phyloP scores from a whole-genome alignment of 2,888 invertebrate genomes.

The Euproctis similis region DNA sequence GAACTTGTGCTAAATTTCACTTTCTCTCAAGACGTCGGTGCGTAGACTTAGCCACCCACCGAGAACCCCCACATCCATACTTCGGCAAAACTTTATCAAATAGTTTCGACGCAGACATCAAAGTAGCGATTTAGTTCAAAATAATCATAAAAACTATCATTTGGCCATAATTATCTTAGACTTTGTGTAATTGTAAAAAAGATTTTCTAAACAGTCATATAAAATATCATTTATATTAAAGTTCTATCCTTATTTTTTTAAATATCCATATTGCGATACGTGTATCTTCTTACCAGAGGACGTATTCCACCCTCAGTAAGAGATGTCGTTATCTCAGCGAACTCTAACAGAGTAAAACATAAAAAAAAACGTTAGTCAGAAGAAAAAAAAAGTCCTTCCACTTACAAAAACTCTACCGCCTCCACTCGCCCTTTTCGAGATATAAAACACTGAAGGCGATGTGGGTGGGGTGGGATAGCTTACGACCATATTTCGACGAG shows the following conservation, averaged over 20 bases:
- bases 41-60: slow-evolving; percentile 68
- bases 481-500: slow-evolving; percentile 46
- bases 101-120: slow-evolving; percentile 43
- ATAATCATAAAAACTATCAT: too few species aligned
- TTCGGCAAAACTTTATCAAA: slow-evolving; percentile 48
- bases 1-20: slow-evolving; percentile 76
- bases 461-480: slow-evolving; percentile 35
- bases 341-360: slow-evolving; percentile 73
- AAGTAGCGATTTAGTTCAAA: slow-evolving; percentile 20
- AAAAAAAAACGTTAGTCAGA: slow-evolving; percentile 75
- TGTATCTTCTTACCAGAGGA: slow-evolving; percentile 49
- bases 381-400: slow-evolving; percentile 75
- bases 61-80: slow-evolving; percentile 40
- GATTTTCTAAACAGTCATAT: too few species aligned
- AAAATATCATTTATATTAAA: too few species aligned
- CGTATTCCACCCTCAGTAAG: slow-evolving; percentile 54
- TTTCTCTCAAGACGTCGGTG: slow-evolving; percentile 73
- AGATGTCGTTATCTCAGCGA: slow-evolving; percentile 72
- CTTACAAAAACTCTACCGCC: slow-evolving; percentile 69
- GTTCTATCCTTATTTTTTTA: too few species aligned
- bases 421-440: slow-evolving; percentile 66
- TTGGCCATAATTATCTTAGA: too few species aligned
- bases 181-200: too few species aligned
- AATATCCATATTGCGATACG: too few species aligned
- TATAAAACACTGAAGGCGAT: slow-evolving; percentile 67